Evolutionary conservation across 2,113 vertebrate genomes (phyloP).

Genomic region (Prolemur simus): DNA sequence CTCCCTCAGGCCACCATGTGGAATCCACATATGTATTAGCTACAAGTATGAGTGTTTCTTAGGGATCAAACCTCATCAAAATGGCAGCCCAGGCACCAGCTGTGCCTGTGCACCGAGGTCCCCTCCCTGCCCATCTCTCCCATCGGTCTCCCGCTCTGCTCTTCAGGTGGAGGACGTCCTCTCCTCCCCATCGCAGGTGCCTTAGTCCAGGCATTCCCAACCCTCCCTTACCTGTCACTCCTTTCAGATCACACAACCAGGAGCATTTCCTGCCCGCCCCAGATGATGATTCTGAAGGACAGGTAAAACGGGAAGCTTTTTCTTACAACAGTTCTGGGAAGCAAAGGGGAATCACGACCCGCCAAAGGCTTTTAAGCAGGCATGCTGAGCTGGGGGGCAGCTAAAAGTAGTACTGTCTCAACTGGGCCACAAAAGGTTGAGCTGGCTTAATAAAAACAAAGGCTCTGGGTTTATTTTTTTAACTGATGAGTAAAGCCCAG

Average conservation of each 20-base stretch:
- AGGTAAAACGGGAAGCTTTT: neutral
- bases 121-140: neutral
- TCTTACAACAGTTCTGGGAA: neutral
- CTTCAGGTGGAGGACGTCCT: neutral
- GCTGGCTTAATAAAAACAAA: conserved; percentile 22
- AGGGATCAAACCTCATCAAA: neutral
- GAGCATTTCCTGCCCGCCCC: neutral
- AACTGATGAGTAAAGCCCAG: neutral
- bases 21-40: neutral
- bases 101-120: neutral
- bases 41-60: neutral
- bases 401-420: neutral
- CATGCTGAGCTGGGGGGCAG: neutral
- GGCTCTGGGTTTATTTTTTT: conserved; percentile 6
- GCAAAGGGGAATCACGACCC: neutral
- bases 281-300: neutral
- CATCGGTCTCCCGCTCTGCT: neutral
- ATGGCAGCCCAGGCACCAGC: neutral
- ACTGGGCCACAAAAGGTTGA: neutral
- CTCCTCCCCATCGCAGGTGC: neutral
- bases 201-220: neutral
- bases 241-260: neutral
- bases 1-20: neutral
- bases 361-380: neutral
- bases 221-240: neutral